These are phyloP conservation scores for Apteryx mantelli DNA, from an alignment of 2,113 vertebrate species.

Conservation along the genomic window DNA sequence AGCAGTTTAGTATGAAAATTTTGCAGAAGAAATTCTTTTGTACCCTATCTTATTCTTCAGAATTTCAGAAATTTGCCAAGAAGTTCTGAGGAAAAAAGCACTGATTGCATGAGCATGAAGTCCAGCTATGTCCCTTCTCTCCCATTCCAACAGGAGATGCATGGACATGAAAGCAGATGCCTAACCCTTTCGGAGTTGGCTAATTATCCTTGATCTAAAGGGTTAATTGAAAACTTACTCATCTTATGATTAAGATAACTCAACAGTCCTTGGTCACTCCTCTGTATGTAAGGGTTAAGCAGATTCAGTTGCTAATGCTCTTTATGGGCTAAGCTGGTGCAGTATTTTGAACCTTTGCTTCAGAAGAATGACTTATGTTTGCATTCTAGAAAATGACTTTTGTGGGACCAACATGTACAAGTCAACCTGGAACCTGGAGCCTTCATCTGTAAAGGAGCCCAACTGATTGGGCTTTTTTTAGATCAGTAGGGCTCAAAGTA, in stretches of 20 bases:
- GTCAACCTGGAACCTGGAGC: background rate
- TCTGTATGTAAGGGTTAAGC: background rate
- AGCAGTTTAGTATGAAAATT: background rate
- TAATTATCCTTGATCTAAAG: background rate
- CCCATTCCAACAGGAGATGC: background rate
- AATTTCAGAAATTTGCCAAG: background rate
- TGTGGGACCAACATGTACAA: background rate
- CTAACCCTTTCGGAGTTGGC: background rate
- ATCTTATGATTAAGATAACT: background rate
- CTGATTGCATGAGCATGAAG: background rate
- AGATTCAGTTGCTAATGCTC: background rate
- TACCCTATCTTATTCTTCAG: background rate
- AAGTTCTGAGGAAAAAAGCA: background rate
- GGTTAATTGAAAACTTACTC: background rate
- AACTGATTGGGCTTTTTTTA: background rate
- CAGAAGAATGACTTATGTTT: background rate
- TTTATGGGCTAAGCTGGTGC: background rate
- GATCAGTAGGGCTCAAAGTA: conserved; percentile 47
- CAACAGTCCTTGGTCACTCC: background rate
- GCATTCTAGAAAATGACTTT: background rate
- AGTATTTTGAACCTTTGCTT: background rate
- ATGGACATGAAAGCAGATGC: background rate
- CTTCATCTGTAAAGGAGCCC: background rate
- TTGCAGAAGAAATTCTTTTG: background rate
- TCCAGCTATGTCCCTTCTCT: background rate